Evolutionary conservation across 2,797 vertebrate genomes (phyloP).

Genomic region (Choloepus didactylus): DNA sequence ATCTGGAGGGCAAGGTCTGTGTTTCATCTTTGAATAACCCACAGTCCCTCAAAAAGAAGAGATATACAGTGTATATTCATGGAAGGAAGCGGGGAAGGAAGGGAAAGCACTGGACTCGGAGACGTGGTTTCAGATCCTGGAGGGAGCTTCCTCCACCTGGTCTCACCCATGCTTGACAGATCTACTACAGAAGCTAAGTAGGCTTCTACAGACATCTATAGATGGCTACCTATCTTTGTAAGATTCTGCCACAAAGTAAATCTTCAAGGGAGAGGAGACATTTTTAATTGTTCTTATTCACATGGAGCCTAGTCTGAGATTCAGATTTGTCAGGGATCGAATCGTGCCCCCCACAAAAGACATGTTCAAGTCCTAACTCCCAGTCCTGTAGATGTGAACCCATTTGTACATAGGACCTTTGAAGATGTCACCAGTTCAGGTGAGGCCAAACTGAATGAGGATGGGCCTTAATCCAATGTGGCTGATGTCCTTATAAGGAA

Average conservation of each 20-base stretch:
- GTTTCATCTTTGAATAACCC: neutral
- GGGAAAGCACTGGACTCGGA: neutral
- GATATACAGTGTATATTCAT: neutral
- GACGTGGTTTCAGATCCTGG: neutral
- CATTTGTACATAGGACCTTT: too few relatives aligned
- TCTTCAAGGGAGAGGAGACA: neutral
- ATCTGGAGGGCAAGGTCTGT: neutral
- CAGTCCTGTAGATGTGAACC: too few relatives aligned
- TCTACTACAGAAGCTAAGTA: neutral
- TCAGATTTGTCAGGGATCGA: neutral
- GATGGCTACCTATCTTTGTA: too few relatives aligned
- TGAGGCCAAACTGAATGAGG: too few relatives aligned
- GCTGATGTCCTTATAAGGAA: too few relatives aligned
- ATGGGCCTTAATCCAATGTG: too few relatives aligned
- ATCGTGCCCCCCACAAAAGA: too few relatives aligned
- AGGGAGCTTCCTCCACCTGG: neutral
- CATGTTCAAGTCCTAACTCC: too few relatives aligned
- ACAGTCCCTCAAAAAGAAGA: neutral
- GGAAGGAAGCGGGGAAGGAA: neutral
- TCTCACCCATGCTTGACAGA: conserved; percentile 9
- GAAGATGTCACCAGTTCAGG: too few relatives aligned
- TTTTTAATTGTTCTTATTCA: neutral
- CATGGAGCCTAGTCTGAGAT: neutral
- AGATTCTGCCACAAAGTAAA: neutral
- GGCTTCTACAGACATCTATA: too few relatives aligned